phyloP scores from a whole-genome alignment of 2,113 vertebrate species.

The Bubo bubo region DNA sequence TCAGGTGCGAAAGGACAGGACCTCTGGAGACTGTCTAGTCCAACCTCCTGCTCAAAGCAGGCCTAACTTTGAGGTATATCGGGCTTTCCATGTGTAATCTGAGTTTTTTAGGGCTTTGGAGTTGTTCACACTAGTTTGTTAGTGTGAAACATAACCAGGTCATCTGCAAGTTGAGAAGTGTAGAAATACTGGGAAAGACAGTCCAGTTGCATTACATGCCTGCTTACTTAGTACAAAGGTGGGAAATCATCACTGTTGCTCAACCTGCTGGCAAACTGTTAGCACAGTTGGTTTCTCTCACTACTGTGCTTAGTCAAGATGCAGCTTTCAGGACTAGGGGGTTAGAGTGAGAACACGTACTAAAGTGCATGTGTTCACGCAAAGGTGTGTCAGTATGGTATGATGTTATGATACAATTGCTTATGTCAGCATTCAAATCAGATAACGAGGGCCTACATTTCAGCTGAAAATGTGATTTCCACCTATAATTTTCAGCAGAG shows the following conservation, averaged over 20 bases:
- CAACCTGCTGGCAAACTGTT: neutral
- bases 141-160: neutral
- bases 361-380: neutral
- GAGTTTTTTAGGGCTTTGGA: neutral
- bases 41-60: neutral
- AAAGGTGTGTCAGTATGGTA: neutral
- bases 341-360: neutral
- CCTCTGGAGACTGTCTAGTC: neutral
- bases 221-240: neutral
- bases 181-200: neutral
- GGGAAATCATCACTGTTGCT: neutral
- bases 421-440: neutral
- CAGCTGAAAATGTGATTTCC: neutral
- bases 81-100: neutral
- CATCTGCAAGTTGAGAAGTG: neutral
- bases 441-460: neutral
- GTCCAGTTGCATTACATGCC: neutral
- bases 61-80: neutral
- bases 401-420: neutral
- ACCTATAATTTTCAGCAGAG: neutral
- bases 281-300: neutral
- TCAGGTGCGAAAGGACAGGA: neutral
- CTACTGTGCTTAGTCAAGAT: neutral
- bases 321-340: neutral
- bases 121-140: neutral